phyloP scores from a whole-genome alignment of 2,797 vertebrate species.

The Mionectes olivaceus region DNA sequence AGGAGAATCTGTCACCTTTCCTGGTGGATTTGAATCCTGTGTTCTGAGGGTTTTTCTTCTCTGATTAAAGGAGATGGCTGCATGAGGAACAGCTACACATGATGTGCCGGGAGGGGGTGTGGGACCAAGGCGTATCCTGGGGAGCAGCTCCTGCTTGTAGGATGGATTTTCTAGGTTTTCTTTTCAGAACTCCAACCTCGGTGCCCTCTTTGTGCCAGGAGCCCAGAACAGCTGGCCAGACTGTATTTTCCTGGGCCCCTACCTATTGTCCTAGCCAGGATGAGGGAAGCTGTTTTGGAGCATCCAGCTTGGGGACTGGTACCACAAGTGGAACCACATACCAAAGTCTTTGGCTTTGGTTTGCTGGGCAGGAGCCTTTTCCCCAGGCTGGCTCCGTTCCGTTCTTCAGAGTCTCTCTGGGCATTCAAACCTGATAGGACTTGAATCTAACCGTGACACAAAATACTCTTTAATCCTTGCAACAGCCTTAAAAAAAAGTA shows the following conservation, averaged over 20 bases:
- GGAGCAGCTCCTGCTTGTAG: neutral
- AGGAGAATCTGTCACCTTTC: slow-evolving; percentile 59
- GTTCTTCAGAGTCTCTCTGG: neutral
- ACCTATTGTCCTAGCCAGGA: neutral
- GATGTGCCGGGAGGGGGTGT: slow-evolving; percentile 2
- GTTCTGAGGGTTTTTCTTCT: slow-evolving; percentile 51
- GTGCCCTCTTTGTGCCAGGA: neutral
- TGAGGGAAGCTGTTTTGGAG: neutral
- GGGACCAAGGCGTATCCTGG: neutral
- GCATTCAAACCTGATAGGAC: neutral
- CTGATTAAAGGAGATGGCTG: slow-evolving; percentile 55
- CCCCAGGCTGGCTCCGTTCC: neutral
- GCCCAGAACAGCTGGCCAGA: neutral
- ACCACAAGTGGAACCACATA: fast-evolving
- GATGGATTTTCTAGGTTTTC: neutral
- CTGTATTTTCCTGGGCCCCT: neutral
- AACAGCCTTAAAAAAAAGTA: fast-evolving
- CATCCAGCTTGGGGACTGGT: fast-evolving
- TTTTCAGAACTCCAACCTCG: neutral
- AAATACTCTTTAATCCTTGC: neutral
- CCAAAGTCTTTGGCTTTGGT: neutral
- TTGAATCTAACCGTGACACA: neutral
- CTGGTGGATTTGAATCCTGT: slow-evolving; percentile 46
- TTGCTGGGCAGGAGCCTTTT: neutral
- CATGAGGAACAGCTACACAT: neutral